These are phyloP conservation scores for Gnatocerus cornutus DNA, from an alignment of 2,888 invertebrate species.

Conservation along the genomic window DNA sequence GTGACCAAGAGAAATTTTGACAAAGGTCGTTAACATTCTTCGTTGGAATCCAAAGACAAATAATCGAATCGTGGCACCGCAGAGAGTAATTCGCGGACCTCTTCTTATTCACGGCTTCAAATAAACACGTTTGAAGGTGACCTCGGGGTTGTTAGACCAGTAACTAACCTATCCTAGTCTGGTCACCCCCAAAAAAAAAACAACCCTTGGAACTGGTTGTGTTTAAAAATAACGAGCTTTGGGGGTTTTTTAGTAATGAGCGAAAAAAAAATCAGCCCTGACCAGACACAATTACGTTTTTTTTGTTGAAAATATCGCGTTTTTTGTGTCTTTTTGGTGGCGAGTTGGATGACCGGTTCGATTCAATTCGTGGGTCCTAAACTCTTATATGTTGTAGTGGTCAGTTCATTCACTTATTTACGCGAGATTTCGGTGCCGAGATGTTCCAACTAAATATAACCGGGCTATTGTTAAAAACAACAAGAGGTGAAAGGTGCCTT, in stretches of 20 bases:
- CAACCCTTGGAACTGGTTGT: slow-evolving; percentile 33
- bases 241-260: neutral
- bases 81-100: slow-evolving; percentile 8
- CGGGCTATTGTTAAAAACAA: slow-evolving; percentile 33
- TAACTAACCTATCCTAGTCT: slow-evolving; percentile 42
- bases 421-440: slow-evolving; percentile 11
- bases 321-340: slow-evolving; percentile 54
- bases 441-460: slow-evolving; percentile 28
- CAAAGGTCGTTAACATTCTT: slow-evolving; percentile 46
- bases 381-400: slow-evolving; percentile 69
- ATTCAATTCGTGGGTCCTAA: slow-evolving; percentile 65
- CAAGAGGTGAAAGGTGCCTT: slow-evolving; percentile 43
- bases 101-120: slow-evolving; percentile 6
- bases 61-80: slow-evolving; percentile 5
- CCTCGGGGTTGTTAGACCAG: neutral
- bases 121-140: slow-evolving; percentile 1
- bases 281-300: slow-evolving; percentile 69
- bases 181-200: slow-evolving; percentile 17
- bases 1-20: slow-evolving; percentile 44
- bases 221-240: slow-evolving; percentile 3
- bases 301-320: slow-evolving; percentile 55
- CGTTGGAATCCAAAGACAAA: slow-evolving; percentile 17
- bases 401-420: slow-evolving; percentile 62
- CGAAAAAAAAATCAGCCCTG: slow-evolving; percentile 60
- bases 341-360: slow-evolving; percentile 66